Conservation (phyloP, 1,140 invertebrate genomes). For the Drosophila jambulina region DNA sequence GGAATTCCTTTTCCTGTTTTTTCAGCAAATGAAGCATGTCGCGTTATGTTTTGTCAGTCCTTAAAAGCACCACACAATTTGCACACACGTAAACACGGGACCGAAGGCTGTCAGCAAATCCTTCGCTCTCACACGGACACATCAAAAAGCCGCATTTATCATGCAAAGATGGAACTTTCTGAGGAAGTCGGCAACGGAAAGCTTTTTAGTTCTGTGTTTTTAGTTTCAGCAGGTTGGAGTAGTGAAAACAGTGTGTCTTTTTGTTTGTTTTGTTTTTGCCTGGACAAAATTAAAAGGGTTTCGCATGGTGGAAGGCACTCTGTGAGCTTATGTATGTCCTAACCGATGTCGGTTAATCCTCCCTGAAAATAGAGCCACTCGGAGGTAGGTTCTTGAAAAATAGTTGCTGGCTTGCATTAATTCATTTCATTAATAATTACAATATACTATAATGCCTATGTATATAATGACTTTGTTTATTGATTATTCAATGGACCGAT, state of each 20-base stretch:
- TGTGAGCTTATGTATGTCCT: constrained; percentile 1
- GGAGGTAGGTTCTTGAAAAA: neutral
- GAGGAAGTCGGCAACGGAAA: constrained; percentile 55
- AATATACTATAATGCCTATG: constrained; percentile 6
- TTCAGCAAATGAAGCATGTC: constrained; percentile 54
- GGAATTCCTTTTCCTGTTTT: constrained; percentile 42
- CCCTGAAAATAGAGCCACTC: neutral
- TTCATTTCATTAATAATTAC: neutral
- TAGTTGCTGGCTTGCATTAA: neutral
- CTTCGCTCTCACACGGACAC: constrained; percentile 44
- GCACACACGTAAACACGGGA: constrained; percentile 24
- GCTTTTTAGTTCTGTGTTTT: constrained; percentile 57
- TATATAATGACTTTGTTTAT: constrained; percentile 27
- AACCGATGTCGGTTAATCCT: constrained; percentile 18
- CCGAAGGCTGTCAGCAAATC: constrained; percentile 18
- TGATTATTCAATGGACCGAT: constrained; percentile 34
- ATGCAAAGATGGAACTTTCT: constrained; percentile 57
- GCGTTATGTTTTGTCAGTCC: constrained; percentile 58
- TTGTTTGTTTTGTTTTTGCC: constrained; percentile 16
- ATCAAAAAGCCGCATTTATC: constrained; percentile 70
- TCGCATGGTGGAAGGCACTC: neutral
- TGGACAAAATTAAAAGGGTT: constrained; percentile 37
- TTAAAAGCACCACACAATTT: constrained; percentile 44
- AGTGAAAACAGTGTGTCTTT: constrained; percentile 35
- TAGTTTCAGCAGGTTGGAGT: constrained; percentile 32